Evolutionary conservation across 2,113 vertebrate species (phyloP).

Genomic region (Peromyscus leucopus): DNA sequence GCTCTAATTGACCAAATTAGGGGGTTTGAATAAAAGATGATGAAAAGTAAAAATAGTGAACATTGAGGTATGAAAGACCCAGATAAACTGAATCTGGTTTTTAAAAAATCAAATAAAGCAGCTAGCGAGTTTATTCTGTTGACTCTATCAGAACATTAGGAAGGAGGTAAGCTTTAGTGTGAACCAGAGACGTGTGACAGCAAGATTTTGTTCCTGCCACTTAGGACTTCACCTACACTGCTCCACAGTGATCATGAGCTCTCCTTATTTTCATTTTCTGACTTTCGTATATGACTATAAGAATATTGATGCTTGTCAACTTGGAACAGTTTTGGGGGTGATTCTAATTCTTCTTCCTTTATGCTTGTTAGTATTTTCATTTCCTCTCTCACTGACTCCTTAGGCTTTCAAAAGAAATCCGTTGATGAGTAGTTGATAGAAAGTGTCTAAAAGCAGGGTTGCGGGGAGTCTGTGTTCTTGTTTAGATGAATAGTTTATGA

Average conservation of each 20-base stretch:
- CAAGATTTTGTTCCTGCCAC: not conserved
- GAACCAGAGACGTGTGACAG: not conserved
- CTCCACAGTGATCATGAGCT: not conserved
- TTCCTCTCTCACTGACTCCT: not conserved
- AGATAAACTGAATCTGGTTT: conserved; percentile 22
- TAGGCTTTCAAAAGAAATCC: conserved; percentile 17
- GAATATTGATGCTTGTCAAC: conserved; percentile 9
- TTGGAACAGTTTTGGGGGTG: not conserved
- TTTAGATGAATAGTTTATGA: not conserved
- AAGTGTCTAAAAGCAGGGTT: conserved; percentile 40
- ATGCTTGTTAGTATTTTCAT: conserved; percentile 15
- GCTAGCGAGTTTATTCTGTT: conserved; percentile 21
- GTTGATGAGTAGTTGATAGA: not conserved
- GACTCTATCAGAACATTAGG: not conserved
- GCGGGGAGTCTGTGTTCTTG: conserved; percentile 9
- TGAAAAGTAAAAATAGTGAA: not conserved
- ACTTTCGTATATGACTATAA: not conserved
- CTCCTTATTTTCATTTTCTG: conserved; percentile 17
- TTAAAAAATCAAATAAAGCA: not conserved
- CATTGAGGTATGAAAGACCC: not conserved
- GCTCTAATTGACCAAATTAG: not conserved
- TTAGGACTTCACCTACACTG: not conserved
- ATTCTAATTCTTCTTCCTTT: not conserved
- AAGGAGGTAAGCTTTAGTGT: not conserved
- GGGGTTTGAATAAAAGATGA: not conserved